phyloP scores from a whole-genome alignment of 2,797 vertebrate species.

The Menidia menidia region DNA sequence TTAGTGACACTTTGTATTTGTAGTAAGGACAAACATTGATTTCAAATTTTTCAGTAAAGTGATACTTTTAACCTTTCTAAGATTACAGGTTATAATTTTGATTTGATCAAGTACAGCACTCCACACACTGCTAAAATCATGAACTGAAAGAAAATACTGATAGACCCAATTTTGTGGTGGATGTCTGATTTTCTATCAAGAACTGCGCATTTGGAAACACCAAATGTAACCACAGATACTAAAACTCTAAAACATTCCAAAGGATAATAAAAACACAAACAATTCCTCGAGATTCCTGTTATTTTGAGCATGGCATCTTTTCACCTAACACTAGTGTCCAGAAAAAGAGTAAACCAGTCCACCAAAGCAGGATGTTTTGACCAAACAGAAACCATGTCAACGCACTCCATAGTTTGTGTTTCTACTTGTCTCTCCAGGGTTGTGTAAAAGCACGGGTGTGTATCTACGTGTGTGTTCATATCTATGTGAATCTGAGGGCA shows the following conservation, averaged over 20 bases:
- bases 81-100: too few relatives aligned
- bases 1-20: too few relatives aligned
- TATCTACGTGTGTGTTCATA: slow-evolving; percentile 1
- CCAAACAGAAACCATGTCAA: slow-evolving; percentile 36
- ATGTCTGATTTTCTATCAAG: too few relatives aligned
- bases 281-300: not conserved
- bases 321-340: slow-evolving; percentile 18
- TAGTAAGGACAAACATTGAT: too few relatives aligned
- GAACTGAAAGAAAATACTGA: too few relatives aligned
- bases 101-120: too few relatives aligned
- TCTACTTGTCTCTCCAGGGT: slow-evolving; percentile 41
- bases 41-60: too few relatives aligned
- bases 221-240: not conserved
- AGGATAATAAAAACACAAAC: not conserved
- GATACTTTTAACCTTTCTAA: too few relatives aligned
- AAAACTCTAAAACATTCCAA: not conserved
- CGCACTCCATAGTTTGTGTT: slow-evolving; percentile 24
- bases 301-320: slow-evolving; percentile 8
- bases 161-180: too few relatives aligned
- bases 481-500: not conserved
- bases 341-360: slow-evolving; percentile 27
- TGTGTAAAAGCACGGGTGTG: slow-evolving; percentile 9
- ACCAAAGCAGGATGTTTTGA: slow-evolving; percentile 28
- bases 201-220: too few relatives aligned
- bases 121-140: too few relatives aligned